Evolutionary conservation across 2,113 vertebrate genomes (phyloP), one percentile per base, ranked within the genome.

Genomic region (Neolamprologus toae): DNA sequence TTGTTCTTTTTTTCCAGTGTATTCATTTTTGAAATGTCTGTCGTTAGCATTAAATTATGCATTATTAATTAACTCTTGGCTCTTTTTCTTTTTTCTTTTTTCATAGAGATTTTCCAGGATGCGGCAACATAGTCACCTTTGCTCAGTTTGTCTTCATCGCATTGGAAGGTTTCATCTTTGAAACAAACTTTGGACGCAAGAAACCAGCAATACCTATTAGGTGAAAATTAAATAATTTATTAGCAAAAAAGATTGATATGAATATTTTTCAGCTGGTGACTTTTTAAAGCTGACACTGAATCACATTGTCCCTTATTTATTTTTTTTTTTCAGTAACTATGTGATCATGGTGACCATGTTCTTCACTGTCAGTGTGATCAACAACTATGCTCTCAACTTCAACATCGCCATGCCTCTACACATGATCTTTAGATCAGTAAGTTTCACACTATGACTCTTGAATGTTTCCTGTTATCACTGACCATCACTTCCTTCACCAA

Each of bases 361-460:
- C 96, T 99, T 99, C 96, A 97, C 98, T 0, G 97, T 99, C 93
- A 99, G 98, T 0, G 98, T 99, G 91, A 96, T 99, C 88, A 99
- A 99, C 95, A 99, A 99, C 95, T 99, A 99, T 1, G 98, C 98
- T 59, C 97, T 99, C 86, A 99, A 99, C 88, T 97, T 99, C 89
- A 98, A 98, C 91, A 99, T 99, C 0, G 97, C 98, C 35, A 99
- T 99, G 99, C 99, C 99, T 0, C 93, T 99, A 87, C 99, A 99
- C 90, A 99, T 99, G 99, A 99, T 99, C 94, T 99, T 99, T 94
- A 96, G 99, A 98, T 99, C 99, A 6, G 99, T 99, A 92, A 97
- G 98, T 97, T 17, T n/a, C 19, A 7, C n/a, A 49, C 42, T 11
- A 10, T 76, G 42, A 49, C 9, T 76, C 23, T 17, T 28, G 71